Percentiles rank a stretch among this genome's conserved stretches.
Conservation (phyloP, 1,140 invertebrate species). For the Diorhabda carinulata region DNA sequence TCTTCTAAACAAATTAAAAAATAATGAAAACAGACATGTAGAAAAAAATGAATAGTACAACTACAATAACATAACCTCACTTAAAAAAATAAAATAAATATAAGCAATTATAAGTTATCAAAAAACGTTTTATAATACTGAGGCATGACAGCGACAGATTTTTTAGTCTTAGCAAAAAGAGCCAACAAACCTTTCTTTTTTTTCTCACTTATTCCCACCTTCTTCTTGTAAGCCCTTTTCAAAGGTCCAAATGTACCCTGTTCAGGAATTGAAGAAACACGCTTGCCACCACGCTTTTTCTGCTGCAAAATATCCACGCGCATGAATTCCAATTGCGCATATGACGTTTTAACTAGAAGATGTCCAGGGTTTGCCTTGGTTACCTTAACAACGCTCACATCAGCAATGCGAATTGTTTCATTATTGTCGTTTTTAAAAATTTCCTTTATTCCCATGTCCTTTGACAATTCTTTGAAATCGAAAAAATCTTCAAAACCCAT, state of each 20-base stretch:
- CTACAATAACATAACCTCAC: too few species aligned
- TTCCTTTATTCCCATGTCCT: conserved; percentile 13
- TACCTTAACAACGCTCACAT: conserved; percentile 8
- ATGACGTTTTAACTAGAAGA: conserved; percentile 5
- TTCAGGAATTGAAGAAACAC: conserved; percentile 6
- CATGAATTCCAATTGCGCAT: background rate
- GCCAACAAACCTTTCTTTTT: conserved; percentile 1
- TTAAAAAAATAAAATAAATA: too few species aligned
- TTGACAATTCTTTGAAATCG: conserved; percentile 12
- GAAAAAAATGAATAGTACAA: too few species aligned
- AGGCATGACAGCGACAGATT: too few species aligned
- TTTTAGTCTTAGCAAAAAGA: conserved; percentile 9
- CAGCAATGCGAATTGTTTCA: conserved; percentile 4
- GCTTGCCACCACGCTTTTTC: too few species aligned
- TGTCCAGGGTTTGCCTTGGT: conserved; percentile 6
- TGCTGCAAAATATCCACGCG: background rate
- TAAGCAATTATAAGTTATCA: background rate
- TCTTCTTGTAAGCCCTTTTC: conserved; percentile 4
- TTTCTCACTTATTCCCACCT: conserved; percentile 9
- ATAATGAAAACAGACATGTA: too few species aligned
- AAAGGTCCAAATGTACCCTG: too few species aligned
- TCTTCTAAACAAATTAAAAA: too few species aligned
- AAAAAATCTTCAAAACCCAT: conserved; percentile 15
- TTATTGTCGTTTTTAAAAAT: conserved; percentile 7
- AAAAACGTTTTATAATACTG: too few species aligned